Evolutionary conservation across 2,113 vertebrate species (phyloP), one percentile per base, ranked within the genome.

Genomic region (Xyliphius kryptos): DNA sequence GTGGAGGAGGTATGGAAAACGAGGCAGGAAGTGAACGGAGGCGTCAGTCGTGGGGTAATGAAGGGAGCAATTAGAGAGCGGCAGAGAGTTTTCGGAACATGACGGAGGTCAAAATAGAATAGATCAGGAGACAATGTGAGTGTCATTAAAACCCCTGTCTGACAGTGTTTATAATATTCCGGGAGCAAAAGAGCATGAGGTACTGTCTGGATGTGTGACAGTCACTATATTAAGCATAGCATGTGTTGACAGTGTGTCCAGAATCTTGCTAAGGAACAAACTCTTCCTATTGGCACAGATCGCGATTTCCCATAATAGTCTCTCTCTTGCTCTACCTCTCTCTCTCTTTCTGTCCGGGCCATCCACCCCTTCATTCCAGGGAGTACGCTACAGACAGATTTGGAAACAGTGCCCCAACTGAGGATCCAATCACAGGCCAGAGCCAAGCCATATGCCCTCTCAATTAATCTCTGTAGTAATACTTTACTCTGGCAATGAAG

Each of bases 211-310:
- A 80, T 16, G 53, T 67, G 77, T 84, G 81, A 83, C 83, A 83
- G 81, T 64, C 77, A 80, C 85, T 88, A 87, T 85, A 86, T 85
- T 86, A 83, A 78, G 85, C 80, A 32, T 79, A 80, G 80, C 67
- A 76, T 85, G 82, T 85, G 85, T 83, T 87, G 83, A 86, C 82
- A 83, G 80, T 80, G 79, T 84, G 82, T 86, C 83, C 82, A 78
- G 77, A 83, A 85, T 83, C 83, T 82, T 76, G 78, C 78, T 41
- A 76, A 85, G 85, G 85, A 87, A 86, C 84, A 85, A 80, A 84
- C 82, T 85, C 83, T 88, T 86, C 85, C 86, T 86, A 77, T 82
- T 86, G 85, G 86, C 85, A 86, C 79, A 69, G 72, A 49, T 50
- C 72, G 68, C 58, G 71, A 77, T 79, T 81, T 83, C 81, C 80